A percentile compares a stretch with the other conserved stretches of the same genome.
These are phyloP conservation scores for Otolemur crassicaudatus DNA, from an alignment of 2,797 vertebrate genomes.

Conservation along the genomic window DNA sequence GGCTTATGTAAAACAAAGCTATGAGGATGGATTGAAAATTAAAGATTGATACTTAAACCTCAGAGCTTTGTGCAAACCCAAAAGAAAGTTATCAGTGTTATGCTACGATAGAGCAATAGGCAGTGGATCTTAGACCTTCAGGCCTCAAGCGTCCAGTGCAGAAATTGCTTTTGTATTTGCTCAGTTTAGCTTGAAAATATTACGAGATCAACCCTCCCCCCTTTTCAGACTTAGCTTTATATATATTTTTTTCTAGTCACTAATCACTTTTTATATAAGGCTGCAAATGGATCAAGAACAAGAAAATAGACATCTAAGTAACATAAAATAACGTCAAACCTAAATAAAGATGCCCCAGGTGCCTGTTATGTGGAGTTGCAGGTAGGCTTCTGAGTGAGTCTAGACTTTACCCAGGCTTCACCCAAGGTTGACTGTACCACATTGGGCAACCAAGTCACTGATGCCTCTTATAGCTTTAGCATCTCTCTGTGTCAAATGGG, in stretches of 20 bases:
- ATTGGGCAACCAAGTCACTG: too few relatives aligned
- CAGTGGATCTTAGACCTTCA: background rate
- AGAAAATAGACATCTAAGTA: slow-evolving; percentile 13
- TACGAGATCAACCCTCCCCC: background rate
- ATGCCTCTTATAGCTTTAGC: background rate
- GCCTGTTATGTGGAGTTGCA: background rate
- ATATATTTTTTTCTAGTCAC: slow-evolving; percentile 12
- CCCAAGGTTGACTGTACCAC: background rate
- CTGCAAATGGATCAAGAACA: slow-evolving; percentile 41
- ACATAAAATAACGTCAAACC: background rate
- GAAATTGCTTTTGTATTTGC: slow-evolving; percentile 49
- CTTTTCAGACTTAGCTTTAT: slow-evolving; percentile 13
- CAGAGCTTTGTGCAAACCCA: background rate
- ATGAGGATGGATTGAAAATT: background rate
- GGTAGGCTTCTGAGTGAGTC: background rate
- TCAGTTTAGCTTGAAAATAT: background rate
- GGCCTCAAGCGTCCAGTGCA: background rate
- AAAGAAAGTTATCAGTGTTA: background rate
- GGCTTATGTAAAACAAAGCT: background rate
- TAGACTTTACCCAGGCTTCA: background rate
- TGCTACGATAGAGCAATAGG: background rate
- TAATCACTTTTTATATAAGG: slow-evolving; percentile 36
- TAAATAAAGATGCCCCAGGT: background rate
- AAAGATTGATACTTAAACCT: slow-evolving; percentile 26
- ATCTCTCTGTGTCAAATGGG: background rate